Evolutionary conservation across 2,797 vertebrate species (phyloP).

Genomic region (Gastrophryne carolinensis): DNA sequence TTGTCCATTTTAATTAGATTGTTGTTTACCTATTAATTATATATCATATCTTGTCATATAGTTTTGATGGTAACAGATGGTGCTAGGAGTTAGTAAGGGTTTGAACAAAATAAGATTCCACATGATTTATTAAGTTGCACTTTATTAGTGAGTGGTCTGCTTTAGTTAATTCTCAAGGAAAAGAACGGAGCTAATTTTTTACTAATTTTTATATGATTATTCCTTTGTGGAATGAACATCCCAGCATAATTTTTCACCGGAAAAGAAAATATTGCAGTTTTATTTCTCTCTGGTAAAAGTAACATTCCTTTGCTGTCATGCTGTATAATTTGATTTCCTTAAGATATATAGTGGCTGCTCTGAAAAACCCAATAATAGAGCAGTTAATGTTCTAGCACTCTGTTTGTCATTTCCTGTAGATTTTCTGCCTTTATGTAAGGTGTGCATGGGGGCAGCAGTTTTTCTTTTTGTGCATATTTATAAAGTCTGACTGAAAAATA

Average conservation of each 20-base stretch:
- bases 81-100: slow-evolving; percentile 83
- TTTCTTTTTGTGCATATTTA: no score
- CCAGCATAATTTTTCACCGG: slow-evolving; percentile 45
- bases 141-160: slow-evolving; percentile 85
- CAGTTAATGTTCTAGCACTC: not conserved
- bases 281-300: slow-evolving; percentile 46
- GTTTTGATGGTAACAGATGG: slow-evolving; percentile 97
- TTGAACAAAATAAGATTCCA: slow-evolving; percentile 83
- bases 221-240: slow-evolving; percentile 61
- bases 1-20: slow-evolving; percentile 99
- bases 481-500: no score
- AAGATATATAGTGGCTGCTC: slow-evolving; percentile 42
- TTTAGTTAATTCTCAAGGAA: slow-evolving; percentile 72
- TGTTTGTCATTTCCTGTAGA: slow-evolving; percentile 1
- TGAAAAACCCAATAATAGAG: slow-evolving; percentile 27
- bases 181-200: slow-evolving; percentile 71
- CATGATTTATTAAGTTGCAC: slow-evolving; percentile 95
- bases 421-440: not conserved
- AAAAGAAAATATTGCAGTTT: slow-evolving; percentile 48
- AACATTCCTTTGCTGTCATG: slow-evolving; percentile 28
- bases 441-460: no score
- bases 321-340: slow-evolving; percentile 41
- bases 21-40: slow-evolving; percentile 99
- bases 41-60: slow-evolving; percentile 96
- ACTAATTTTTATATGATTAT: slow-evolving; percentile 69